Conservation (phyloP, 2,113 vertebrate species). For the Carettochelys insculpta region DNA sequence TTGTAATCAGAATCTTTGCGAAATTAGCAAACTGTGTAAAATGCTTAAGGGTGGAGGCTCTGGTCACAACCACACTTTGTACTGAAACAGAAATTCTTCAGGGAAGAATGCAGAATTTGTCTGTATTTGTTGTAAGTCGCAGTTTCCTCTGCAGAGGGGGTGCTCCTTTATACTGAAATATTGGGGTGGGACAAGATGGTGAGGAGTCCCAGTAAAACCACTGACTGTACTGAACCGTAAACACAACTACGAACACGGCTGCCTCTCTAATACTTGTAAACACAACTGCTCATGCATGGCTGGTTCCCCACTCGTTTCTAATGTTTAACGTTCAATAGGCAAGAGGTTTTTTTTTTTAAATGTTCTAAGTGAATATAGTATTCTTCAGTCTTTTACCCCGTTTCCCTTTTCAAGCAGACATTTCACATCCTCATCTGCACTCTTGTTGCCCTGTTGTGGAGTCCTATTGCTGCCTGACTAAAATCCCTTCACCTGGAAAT, state of each 20-base stretch:
- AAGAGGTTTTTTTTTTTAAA: neutral
- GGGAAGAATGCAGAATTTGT: neutral
- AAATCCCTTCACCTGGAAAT: neutral
- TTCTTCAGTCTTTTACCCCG: neutral
- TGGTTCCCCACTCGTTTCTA: neutral
- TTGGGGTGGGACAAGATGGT: neutral
- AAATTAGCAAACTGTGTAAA: neutral
- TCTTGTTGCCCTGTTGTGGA: neutral
- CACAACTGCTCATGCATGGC: neutral
- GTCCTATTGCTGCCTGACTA: neutral
- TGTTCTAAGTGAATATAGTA: neutral
- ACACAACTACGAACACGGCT: neutral
- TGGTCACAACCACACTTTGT: neutral
- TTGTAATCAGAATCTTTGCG: neutral
- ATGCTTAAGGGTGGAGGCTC: neutral
- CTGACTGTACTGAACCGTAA: neutral
- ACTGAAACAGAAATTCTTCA: neutral
- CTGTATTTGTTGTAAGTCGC: neutral
- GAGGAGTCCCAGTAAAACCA: neutral
- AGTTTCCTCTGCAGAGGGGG: neutral
- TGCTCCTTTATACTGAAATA: neutral
- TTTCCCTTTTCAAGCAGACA: neutral
- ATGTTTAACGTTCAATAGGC: neutral
- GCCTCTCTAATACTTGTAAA: no score
- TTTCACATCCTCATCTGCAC: neutral